Conservation (phyloP, 2,113 vertebrate species). For the Chlorodrepanis virens region DNA sequence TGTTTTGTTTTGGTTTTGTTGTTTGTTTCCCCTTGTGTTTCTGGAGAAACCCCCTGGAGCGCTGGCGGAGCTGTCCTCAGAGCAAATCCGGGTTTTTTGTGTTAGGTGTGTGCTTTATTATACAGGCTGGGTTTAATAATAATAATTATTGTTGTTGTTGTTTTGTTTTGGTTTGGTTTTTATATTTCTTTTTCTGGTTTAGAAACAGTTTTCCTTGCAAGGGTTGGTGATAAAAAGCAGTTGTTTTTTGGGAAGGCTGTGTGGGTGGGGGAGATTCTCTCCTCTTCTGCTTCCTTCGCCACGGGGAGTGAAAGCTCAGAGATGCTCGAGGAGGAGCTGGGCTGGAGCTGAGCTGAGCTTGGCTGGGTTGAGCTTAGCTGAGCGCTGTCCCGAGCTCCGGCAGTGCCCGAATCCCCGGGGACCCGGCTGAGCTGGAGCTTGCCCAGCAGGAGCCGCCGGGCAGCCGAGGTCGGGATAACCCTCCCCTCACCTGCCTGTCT, state of each 20-base stretch:
- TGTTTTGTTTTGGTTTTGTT: no score
- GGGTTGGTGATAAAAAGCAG: background rate
- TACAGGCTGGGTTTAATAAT: background rate
- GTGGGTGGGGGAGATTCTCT: background rate
- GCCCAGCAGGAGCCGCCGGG: background rate
- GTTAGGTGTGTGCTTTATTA: background rate
- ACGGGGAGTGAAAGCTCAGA: background rate
- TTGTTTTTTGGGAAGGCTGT: background rate
- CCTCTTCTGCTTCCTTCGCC: background rate
- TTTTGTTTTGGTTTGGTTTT: no score
- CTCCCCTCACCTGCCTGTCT: background rate
- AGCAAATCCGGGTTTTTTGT: background rate
- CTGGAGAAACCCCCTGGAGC: background rate
- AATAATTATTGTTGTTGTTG: background rate
- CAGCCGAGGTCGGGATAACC: background rate
- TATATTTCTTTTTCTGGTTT: background rate
- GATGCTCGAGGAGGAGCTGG: background rate
- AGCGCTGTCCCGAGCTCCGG: background rate
- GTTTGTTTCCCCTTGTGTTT: accelerated
- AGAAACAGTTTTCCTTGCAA: background rate
- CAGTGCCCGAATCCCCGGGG: background rate
- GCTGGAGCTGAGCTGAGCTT: no score
- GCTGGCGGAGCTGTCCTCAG: background rate
- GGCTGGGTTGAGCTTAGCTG: background rate
- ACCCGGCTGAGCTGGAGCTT: background rate